These are phyloP conservation scores for Tetranychus piercei DNA, from an alignment of 2,888 invertebrate genomes.

Conservation along the genomic window DNA sequence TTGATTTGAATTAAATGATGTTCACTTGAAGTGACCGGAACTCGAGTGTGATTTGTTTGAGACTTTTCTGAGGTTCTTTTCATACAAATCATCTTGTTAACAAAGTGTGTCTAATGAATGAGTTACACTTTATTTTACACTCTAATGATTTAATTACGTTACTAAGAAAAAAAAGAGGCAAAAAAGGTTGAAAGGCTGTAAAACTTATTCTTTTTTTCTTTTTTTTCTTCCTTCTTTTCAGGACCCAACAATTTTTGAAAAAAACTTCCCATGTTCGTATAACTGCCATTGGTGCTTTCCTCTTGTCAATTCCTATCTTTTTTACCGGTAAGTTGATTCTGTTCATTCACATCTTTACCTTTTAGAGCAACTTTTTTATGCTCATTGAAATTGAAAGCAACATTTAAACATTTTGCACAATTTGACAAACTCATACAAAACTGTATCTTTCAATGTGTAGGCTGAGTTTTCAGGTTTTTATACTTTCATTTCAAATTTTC, in stretches of 20 bases:
- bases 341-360: not conserved
- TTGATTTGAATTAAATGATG: not conserved
- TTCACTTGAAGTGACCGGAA: not conserved
- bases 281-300: slow-evolving; percentile 79
- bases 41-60: not conserved
- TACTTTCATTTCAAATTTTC: not conserved
- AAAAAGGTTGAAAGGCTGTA: no score
- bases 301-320: slow-evolving; percentile 81
- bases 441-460: not conserved
- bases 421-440: not conserved
- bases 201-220: not conserved
- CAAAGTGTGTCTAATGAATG: not conserved
- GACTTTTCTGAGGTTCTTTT: no score
- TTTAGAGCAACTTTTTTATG: no score
- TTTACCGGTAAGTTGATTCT: slow-evolving; percentile 50
- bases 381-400: no score
- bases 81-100: not conserved
- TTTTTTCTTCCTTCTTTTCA: slow-evolving; percentile 34
- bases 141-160: not conserved
- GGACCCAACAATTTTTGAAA: slow-evolving; percentile 74
- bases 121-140: not conserved
- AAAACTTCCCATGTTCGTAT: slow-evolving; percentile 75
- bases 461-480: not conserved
- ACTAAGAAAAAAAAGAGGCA: not conserved
- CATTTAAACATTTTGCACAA: not conserved